Evolutionary conservation across 53 echinoderm and acorn worm species (phyloP), one percentile per base, ranked within the genome.

Genomic region (Astropecten irregularis): DNA sequence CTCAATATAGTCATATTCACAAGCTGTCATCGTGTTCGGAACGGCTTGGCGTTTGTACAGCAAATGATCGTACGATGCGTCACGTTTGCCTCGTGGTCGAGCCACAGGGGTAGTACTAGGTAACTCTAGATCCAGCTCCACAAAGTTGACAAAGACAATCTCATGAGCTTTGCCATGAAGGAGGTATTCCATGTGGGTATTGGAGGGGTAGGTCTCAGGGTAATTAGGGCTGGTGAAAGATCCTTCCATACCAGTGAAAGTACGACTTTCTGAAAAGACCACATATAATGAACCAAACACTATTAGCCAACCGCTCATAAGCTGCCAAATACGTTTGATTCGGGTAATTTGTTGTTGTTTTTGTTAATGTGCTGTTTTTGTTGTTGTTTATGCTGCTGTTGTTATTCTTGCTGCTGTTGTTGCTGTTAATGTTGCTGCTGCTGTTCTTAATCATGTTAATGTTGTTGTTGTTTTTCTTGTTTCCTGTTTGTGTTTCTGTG

Each of bases 131-230:
- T 10, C 34, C 38, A 91, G 84, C 20, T 83, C 81, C 10, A 57
- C 50, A 53, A 91, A 92, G 35, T 83, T 82, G 3, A 92, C 31
- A 40, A 89, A 61, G 50, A 92, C 84, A 2, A 92, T 51, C 34
- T 89, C 83, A 9, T 84, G 73, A 25, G 92, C 68, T 32, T 82
- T 73, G 55, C 89, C 92, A 13, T 92, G 92, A 0, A 92, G 42
- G 40, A 92, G 70, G 83, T 62, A 89, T 29, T 92, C 92, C 34
- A 68, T 68, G 48, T 38, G 27, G 32, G 34, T n/a, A 8, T 83
- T n/a, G 0, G 61, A 48, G 0, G 86, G 70, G 71, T 92, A 92
- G n/a, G 66, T 59, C 0, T 76, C 73, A 0, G 92, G 92, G 27
- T 86, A 92, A 77, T 83, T 83, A 10, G 77, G 89, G 38, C 86